These are phyloP conservation scores for Heliornis fulica DNA, from an alignment of 2,113 vertebrate genomes.

Conservation along the genomic window DNA sequence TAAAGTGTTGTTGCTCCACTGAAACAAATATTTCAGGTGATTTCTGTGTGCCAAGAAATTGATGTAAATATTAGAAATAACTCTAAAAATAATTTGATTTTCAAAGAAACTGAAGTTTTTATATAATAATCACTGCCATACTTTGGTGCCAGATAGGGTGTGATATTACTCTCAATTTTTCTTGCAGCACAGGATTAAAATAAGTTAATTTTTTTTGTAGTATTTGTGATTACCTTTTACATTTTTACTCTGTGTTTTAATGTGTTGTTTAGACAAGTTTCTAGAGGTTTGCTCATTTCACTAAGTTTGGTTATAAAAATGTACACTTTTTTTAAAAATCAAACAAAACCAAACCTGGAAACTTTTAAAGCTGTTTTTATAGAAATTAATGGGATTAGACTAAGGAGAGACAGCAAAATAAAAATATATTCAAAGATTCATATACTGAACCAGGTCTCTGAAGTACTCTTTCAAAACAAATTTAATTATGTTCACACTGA, in stretches of 20 bases:
- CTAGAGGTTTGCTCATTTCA: neutral
- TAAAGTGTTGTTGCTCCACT: neutral
- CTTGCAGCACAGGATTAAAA: neutral
- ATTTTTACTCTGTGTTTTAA: neutral
- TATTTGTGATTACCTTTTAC: neutral
- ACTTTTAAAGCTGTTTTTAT: neutral
- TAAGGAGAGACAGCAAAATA: neutral
- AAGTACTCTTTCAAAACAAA: neutral
- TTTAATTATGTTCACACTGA: neutral
- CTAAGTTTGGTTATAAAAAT: neutral
- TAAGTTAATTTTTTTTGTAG: neutral
- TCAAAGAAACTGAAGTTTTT: neutral
- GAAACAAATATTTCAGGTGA: constrained; percentile 15
- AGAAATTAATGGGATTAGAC: neutral
- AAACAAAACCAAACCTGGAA: neutral
- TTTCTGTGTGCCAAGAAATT: neutral
- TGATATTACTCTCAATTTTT: neutral
- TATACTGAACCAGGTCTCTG: neutral
- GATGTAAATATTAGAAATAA: neutral
- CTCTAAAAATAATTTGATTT: neutral
- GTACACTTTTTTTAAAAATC: too few relatives aligned
- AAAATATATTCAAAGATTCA: neutral
- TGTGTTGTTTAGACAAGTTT: neutral
- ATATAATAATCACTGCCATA: neutral
- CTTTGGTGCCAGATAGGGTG: neutral